Conservation (phyloP, 2,113 vertebrate genomes). For the Xerus inauris region DNA sequence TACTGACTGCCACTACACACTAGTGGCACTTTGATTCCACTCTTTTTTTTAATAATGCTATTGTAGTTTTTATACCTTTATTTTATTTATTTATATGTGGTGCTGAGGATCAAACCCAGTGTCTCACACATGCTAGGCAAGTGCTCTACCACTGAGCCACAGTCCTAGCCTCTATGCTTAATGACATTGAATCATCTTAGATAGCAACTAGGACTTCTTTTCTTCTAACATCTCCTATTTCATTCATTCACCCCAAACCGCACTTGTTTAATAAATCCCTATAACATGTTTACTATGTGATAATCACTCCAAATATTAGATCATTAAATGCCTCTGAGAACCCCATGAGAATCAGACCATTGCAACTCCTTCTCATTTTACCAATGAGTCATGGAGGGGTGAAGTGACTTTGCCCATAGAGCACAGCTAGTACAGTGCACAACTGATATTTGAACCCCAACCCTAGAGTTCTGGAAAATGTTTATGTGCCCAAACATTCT, state of each 20-base stretch:
- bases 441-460: background rate
- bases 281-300: background rate
- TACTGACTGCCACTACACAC: background rate
- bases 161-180: no score
- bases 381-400: background rate
- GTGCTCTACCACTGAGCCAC: no score
- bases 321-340: background rate
- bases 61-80: no score
- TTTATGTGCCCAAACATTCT: background rate
- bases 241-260: background rate
- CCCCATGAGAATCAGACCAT: background rate
- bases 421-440: background rate
- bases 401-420: background rate
- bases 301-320: background rate
- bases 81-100: no score
- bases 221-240: background rate
- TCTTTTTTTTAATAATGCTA: no score
- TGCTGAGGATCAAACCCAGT: no score
- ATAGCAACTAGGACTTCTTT: background rate
- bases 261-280: background rate
- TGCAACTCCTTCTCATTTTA: background rate
- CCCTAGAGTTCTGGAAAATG: background rate
- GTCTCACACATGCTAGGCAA: no score
- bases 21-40: background rate
- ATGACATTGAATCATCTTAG: background rate